These are phyloP conservation scores for Hippotragus niger DNA, from an alignment of 2,113 vertebrate genomes.

Conservation along the genomic window DNA sequence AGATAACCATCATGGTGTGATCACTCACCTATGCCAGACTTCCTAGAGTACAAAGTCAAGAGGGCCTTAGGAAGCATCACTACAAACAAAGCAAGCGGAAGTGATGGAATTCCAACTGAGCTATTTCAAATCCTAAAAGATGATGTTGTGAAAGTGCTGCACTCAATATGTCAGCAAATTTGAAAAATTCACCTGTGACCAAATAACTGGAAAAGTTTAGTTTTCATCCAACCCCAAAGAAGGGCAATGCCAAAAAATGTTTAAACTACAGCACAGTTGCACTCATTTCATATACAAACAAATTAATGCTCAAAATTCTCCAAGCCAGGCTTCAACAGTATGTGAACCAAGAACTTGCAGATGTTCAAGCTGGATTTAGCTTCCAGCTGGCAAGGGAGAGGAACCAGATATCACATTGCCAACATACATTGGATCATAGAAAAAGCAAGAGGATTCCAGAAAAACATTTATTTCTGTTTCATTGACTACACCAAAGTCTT, in stretches of 20 bases:
- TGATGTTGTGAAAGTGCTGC: background rate
- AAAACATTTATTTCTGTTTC: background rate
- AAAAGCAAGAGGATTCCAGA: background rate
- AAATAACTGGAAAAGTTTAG: background rate
- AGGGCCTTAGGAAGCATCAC: background rate
- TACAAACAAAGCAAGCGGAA: background rate
- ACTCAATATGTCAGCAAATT: background rate
- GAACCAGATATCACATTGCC: background rate
- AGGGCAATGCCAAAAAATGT: background rate
- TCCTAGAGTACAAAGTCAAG: background rate
- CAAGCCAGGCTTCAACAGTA: background rate
- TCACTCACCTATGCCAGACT: background rate
- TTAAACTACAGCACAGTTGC: background rate
- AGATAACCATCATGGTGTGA: background rate
- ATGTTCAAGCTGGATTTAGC: background rate
- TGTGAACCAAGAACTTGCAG: background rate
- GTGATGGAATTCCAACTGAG: background rate
- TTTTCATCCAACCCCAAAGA: background rate
- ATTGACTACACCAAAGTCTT: background rate
- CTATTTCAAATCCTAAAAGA: background rate
- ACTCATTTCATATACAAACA: background rate
- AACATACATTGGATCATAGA: accelerated
- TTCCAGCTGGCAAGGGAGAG: background rate
- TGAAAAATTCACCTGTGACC: background rate
- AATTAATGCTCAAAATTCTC: background rate